Evolutionary conservation across 2,113 vertebrate genomes (phyloP).

Genomic region (Saiga tatarica): DNA sequence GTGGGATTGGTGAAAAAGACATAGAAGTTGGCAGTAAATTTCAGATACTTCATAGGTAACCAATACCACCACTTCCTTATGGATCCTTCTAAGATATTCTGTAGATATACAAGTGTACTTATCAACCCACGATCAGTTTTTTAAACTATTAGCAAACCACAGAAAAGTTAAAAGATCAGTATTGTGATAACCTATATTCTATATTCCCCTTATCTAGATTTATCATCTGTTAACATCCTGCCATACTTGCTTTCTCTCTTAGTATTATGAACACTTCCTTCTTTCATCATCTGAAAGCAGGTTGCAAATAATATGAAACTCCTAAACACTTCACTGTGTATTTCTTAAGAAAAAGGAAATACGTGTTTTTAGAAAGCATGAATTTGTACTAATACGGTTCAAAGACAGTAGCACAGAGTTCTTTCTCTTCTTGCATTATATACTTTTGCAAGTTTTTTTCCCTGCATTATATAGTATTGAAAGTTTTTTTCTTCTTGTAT

Average conservation of each 20-base stretch:
- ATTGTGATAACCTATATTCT: background rate
- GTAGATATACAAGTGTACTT: background rate
- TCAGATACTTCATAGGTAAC: background rate
- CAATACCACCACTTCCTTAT: background rate
- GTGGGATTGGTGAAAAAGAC: background rate
- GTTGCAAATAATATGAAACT: background rate
- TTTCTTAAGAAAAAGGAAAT: background rate
- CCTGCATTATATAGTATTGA: background rate
- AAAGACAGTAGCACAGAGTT: background rate
- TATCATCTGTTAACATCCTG: background rate
- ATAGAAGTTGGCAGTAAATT: background rate
- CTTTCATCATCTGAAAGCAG: background rate
- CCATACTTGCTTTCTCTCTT: background rate
- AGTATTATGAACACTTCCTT: background rate
- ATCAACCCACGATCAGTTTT: background rate
- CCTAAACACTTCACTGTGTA: background rate
- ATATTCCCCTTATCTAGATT: background rate
- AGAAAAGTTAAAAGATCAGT: slow-evolving; percentile 3
- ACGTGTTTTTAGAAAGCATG: background rate
- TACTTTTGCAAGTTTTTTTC: background rate
- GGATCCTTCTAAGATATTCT: background rate
- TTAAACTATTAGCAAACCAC: background rate
- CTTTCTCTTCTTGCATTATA: background rate
- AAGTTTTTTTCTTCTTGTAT: background rate
- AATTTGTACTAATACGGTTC: background rate